Percentiles rank a stretch among this genome's conserved stretches.
Evolutionary conservation across 2,888 invertebrate genomes (phyloP).

Genomic region (Oxyscelio sp.): DNA sequence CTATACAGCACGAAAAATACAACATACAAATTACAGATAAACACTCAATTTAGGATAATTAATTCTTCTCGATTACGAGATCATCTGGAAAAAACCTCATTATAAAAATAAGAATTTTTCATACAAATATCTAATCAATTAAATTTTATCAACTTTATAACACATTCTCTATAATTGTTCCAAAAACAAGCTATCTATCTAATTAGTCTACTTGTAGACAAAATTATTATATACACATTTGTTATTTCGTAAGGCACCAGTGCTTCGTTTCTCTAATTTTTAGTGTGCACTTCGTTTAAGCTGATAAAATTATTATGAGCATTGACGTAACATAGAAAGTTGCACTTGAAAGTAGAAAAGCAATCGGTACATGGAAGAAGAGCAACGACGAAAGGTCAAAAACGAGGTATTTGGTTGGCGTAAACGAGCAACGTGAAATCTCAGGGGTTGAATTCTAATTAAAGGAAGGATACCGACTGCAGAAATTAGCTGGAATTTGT

Average conservation of each 20-base stretch:
- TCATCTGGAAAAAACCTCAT: background rate
- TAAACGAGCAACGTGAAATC: no score
- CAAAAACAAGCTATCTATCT: background rate
- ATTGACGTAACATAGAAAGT: no score
- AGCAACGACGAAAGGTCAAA: no score
- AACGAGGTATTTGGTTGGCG: no score
- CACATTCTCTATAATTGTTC: background rate
- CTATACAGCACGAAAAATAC: background rate
- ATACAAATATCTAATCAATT: background rate
- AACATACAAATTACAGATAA: conserved; percentile 11
- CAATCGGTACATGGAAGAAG: no score
- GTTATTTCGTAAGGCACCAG: conserved; percentile 6
- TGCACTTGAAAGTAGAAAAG: no score
- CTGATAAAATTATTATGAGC: background rate
- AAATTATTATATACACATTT: background rate
- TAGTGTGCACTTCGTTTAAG: conserved; percentile 17
- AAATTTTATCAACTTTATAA: background rate
- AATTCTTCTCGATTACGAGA: background rate
- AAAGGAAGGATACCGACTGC: conserved; percentile 84
- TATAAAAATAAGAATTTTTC: background rate
- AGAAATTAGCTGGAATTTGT: conserved; percentile 86
- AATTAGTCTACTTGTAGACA: background rate
- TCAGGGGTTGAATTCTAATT: conserved; percentile 85
- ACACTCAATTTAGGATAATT: conserved; percentile 11
- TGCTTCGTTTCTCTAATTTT: conserved; percentile 5